Evolutionary conservation across 2,888 invertebrate species (phyloP), one percentile per base, ranked within the genome.

Genomic region (Oligia fasciuncula): DNA sequence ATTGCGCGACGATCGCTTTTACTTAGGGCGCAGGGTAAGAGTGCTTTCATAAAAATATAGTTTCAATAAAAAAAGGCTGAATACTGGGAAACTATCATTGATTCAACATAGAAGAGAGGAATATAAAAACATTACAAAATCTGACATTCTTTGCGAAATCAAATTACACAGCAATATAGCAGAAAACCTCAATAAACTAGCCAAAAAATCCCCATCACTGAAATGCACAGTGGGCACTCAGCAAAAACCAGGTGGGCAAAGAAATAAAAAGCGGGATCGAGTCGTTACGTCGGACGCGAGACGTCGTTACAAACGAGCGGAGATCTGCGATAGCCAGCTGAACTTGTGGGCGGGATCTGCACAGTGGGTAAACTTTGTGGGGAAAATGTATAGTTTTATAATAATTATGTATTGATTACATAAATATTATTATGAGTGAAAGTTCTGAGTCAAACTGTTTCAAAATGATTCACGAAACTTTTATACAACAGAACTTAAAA

Each of bases 251-350:
- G 89, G 85, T 90, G 89, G 85, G 83, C 82, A 77, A 82, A 85
- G 86, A 89, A 89, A 90, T 89, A 89, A 89, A 89, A 89, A 89
- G 77, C 79, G 63, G 76, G 81, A 89, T 89, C 89, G 84, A 85
- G 85, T 89, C 90, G 88, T 90, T 87, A 89, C 81, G 80, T 81
- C 80, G 83, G 84, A 85, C 81, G 73, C 83, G 85, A 88, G 89
- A 86, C 85, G 90, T 85, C 84, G 89, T 88, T 90, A 90, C 90
- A 90, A 90, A 91, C 90, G 85, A 90, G 88, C 86, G 79, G 81
- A 89, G 91, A 90, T 90, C 90, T 83, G 83, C 83, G 90, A 91
- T 90, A 91, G 85, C 83, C 80, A 73, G 72, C 81, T 87, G 89
- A 90, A 81, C 87, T 89, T 81, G 86, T 84, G 88, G 90, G 88